These are phyloP conservation scores for Paradoxurus hermaphroditus DNA, from an alignment of 2,113 vertebrate species.

Conservation along the genomic window DNA sequence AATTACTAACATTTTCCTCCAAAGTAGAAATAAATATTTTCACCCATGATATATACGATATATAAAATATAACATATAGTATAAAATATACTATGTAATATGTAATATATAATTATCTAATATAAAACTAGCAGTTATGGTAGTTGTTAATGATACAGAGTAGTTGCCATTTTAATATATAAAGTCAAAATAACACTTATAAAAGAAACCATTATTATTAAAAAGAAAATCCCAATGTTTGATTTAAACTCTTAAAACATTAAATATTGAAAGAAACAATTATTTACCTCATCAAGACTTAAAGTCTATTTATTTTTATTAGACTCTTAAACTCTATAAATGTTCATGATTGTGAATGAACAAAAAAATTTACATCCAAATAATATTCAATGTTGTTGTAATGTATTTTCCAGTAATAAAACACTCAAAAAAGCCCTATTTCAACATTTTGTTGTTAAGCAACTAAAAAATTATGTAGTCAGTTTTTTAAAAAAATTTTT, in stretches of 20 bases:
- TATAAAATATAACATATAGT: neutral
- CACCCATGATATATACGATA: neutral
- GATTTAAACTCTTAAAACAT: neutral
- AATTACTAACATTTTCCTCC: neutral
- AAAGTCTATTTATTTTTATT: neutral
- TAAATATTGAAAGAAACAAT: neutral
- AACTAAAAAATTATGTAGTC: neutral
- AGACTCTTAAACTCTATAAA: neutral
- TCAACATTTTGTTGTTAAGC: neutral
- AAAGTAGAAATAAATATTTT: neutral
- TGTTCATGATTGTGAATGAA: neutral
- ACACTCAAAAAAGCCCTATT: neutral
- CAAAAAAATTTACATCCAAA: neutral
- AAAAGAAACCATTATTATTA: neutral
- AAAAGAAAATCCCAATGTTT: neutral
- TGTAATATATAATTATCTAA: neutral
- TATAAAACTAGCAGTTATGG: neutral
- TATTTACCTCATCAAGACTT: neutral
- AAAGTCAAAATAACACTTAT: neutral
- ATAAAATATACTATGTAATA: too few species aligned
- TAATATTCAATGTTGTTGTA: neutral
- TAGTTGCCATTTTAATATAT: neutral
- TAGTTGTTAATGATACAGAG: neutral
- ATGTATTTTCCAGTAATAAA: conserved; percentile 9
- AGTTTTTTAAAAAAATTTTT: too few species aligned